Conservation (phyloP, 2,113 vertebrate species). For the Hystrix brachyura region DNA sequence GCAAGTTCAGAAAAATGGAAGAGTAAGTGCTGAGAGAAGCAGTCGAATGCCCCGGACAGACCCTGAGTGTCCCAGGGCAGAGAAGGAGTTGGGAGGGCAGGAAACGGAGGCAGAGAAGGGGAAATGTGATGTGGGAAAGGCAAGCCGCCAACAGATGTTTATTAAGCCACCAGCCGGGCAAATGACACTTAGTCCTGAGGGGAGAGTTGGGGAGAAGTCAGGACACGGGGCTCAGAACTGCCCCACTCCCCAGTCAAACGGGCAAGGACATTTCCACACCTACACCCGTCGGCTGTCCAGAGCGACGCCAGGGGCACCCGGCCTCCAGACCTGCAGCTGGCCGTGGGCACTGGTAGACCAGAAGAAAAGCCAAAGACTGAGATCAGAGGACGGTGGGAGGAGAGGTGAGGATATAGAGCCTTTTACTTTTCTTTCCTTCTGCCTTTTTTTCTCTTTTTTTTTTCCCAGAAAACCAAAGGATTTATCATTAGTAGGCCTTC, state of each 20-base stretch:
- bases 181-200: neutral
- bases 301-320: too few species aligned
- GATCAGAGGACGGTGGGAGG: fast-evolving
- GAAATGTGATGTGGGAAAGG: neutral
- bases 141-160: neutral
- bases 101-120: neutral
- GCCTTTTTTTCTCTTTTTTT: neutral
- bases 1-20: neutral
- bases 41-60: neutral
- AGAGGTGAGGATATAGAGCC: neutral
- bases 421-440: neutral
- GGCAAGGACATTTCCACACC: neutral
- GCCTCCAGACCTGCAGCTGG: neutral
- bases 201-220: neutral
- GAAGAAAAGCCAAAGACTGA: neutral
- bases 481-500: conserved; percentile 25
- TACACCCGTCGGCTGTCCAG: neutral
- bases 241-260: neutral
- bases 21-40: neutral
- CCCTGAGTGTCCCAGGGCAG: neutral
- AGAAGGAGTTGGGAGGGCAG: neutral
- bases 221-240: neutral
- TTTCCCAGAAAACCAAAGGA: neutral
- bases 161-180: neutral
- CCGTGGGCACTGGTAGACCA: fast-evolving